Evolutionary conservation across 53 echinoderm and acorn worm genomes (phyloP).

Genomic region (Antedon mediterranea): DNA sequence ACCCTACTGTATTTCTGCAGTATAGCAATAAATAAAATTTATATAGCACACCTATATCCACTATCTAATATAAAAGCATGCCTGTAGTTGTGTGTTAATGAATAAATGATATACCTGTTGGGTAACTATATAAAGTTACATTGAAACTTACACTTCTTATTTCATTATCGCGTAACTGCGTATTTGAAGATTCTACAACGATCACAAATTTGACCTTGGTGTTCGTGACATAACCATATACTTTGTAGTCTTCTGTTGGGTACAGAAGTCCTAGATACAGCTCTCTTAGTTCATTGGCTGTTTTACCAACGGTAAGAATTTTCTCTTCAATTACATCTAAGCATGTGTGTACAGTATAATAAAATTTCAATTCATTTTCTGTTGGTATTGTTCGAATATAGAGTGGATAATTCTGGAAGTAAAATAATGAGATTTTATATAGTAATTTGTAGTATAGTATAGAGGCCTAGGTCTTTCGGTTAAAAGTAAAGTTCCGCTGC

Average conservation of each 20-base stretch:
- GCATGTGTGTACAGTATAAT: conserved; percentile 96
- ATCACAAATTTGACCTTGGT: conserved; percentile 98
- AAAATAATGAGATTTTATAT: conserved; percentile 1
- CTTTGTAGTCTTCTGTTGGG: conserved; percentile 97
- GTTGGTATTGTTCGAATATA: conserved; percentile 88
- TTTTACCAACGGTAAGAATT: conserved; percentile 72
- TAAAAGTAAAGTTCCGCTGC: no score
- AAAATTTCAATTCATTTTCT: conserved; percentile 97
- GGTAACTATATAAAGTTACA: neutral
- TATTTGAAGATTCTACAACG: conserved; percentile 93
- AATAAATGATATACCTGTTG: neutral
- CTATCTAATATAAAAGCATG: neutral
- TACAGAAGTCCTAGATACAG: conserved; percentile 85
- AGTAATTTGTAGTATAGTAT: no score
- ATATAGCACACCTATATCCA: no score
- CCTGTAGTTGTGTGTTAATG: neutral
- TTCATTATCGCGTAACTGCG: conserved; percentile 90
- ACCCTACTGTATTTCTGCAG: no score
- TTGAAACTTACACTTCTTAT: conserved; percentile 76
- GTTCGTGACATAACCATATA: conserved; percentile 97
- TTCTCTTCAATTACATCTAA: conserved; percentile 95
- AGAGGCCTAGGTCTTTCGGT: no score
- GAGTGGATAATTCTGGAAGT: conserved; percentile 72
- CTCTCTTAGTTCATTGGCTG: conserved; percentile 74
- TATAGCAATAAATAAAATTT: no score